Evolutionary conservation across 2,797 vertebrate genomes (phyloP).

Genomic region (Danionella dracula): DNA sequence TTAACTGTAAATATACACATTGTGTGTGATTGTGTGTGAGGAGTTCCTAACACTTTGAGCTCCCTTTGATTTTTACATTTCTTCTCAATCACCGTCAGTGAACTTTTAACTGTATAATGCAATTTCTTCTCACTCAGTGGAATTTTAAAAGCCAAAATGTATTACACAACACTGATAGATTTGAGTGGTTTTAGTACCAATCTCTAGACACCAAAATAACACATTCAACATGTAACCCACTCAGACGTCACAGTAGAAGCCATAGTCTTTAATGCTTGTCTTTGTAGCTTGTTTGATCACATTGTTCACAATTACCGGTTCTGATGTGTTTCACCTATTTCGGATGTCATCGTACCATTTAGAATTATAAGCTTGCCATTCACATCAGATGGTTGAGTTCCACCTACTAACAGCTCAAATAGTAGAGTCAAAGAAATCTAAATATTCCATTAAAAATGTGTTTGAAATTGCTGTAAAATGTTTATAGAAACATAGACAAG

Average conservation of each 20-base stretch:
- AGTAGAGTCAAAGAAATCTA: no score
- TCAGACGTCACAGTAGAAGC: background rate
- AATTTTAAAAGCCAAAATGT: slow-evolving; percentile 9
- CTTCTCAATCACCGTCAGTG: background rate
- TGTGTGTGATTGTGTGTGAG: background rate
- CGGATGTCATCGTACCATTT: no score
- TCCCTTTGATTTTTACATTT: background rate
- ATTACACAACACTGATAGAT: background rate
- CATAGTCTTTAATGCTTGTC: no score
- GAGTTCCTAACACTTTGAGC: background rate
- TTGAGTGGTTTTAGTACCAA: background rate
- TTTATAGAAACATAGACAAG: no score
- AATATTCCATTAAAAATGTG: no score
- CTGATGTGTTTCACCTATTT: slow-evolving; percentile 5
- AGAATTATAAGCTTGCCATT: no score
- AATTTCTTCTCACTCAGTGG: background rate
- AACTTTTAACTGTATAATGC: background rate
- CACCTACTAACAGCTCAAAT: no score
- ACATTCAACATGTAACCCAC: slow-evolving; percentile 9
- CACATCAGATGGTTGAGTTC: no score
- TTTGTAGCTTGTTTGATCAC: background rate
- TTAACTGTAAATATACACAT: slow-evolving; percentile 1
- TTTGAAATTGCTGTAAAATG: no score
- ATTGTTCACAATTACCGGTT: background rate
- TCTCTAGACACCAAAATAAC: background rate